phyloP scores from a whole-genome alignment of 2,888 invertebrate genomes.

The Mythimna vitellina region DNA sequence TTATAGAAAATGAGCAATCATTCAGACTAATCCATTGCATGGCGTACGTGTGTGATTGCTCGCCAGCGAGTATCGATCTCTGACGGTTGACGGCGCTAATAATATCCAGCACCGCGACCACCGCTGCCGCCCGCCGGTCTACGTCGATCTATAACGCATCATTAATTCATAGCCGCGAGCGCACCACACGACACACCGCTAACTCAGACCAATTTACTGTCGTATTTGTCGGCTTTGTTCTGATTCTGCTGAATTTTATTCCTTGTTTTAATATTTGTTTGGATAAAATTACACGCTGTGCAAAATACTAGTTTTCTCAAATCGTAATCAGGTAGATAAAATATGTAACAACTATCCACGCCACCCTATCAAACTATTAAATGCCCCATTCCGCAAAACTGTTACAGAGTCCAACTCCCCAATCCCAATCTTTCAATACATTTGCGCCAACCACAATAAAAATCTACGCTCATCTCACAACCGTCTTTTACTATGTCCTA shows the following conservation, averaged over 20 bases:
- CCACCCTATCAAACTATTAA: too few relatives aligned
- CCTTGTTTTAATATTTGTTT: neutral
- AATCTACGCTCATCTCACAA: too few relatives aligned
- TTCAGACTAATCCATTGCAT: conserved; percentile 22
- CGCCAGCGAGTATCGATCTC: conserved; percentile 26
- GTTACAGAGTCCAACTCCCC: too few relatives aligned
- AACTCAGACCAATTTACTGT: neutral
- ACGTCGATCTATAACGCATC: conserved; percentile 16
- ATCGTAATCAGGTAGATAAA: neutral
- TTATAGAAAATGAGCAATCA: neutral
- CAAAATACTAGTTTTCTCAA: neutral
- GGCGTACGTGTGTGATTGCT: conserved; percentile 24
- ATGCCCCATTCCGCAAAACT: too few relatives aligned
- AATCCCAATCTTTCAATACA: too few relatives aligned
- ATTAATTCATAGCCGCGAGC: conserved; percentile 22
- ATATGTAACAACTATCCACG: too few relatives aligned
- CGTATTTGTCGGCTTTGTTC: neutral
- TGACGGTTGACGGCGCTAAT: conserved; percentile 17
- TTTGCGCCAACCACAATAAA: too few relatives aligned
- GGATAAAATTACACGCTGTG: neutral
- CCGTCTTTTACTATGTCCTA: too few relatives aligned
- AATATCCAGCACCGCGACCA: neutral
- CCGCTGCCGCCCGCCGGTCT: neutral
- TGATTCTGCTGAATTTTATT: neutral
- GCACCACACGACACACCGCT: neutral